A percentile compares a stretch with the other conserved stretches of the same genome.
Conservation (phyloP, 2,113 vertebrate genomes). For the Eptesicus fuscus region DNA sequence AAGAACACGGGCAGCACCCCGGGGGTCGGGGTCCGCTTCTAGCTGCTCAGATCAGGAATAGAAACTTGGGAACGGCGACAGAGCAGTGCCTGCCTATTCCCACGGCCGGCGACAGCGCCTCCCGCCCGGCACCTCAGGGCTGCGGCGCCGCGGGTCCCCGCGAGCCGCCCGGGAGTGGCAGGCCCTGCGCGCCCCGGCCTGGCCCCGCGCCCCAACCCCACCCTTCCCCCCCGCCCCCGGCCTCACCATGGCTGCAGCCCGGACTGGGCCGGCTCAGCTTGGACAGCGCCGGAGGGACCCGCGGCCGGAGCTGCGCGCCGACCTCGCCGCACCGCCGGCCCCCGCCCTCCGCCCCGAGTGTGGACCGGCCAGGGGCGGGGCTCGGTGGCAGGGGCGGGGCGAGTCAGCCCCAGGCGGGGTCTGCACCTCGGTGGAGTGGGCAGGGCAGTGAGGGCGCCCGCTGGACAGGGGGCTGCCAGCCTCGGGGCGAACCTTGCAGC, state of each 20-base stretch:
- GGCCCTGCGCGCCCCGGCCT: background rate
- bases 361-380: conserved; percentile 43
- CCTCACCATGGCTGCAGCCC: conserved; percentile 75
- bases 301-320: conserved; percentile 34
- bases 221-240: background rate
- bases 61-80: conserved; percentile 53
- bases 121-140: background rate
- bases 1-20: background rate
- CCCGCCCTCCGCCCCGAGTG: conserved; percentile 19
- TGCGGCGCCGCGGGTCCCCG: background rate
- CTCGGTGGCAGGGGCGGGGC: conserved; percentile 33
- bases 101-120: conserved; percentile 1
- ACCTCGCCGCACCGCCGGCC: conserved; percentile 39
- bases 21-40: background rate
- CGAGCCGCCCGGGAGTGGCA: background rate
- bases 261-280: conserved; percentile 47
- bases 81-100: background rate
- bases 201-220: background rate
- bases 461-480: accelerated
- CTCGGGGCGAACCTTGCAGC: background rate
- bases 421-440: background rate
- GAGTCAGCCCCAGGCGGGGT: conserved; percentile 29
- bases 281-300: conserved; percentile 63
- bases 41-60: background rate
- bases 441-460: accelerated